Percentiles rank a stretch among this genome's conserved stretches.
Conservation (phyloP, 2,113 vertebrate genomes). For the Protobothrops mucrosquamatus region DNA sequence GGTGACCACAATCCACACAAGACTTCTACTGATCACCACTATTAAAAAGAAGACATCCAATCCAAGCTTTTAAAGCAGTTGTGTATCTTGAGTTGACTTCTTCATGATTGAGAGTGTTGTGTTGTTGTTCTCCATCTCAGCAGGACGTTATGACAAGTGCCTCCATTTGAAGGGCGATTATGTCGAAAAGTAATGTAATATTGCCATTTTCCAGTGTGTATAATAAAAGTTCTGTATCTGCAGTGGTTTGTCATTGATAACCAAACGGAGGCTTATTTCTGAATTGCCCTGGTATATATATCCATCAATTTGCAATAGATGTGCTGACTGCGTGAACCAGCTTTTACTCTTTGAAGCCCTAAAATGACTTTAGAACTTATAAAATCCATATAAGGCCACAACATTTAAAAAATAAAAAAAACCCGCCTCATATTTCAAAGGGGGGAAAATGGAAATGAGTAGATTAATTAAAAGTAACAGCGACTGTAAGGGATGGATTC, state of each 20-base stretch:
- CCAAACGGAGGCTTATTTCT: no score
- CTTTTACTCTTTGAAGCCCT: background rate
- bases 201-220: no score
- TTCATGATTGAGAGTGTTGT: background rate
- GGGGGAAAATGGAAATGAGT: background rate
- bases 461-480: constrained; percentile 10
- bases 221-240: no score
- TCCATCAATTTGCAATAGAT: background rate
- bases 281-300: background rate
- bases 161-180: no score
- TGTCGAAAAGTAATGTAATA: no score
- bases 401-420: background rate
- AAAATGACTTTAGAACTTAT: background rate
- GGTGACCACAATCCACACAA: no score
- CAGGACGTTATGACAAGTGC: background rate
- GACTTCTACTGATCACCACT: background rate
- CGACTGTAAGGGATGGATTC: constrained; percentile 38
- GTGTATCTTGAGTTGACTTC: background rate
- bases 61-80: constrained; percentile 4
- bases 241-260: no score
- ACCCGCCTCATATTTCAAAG: background rate
- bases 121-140: background rate
- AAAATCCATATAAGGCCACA: no score
- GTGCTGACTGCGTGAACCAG: background rate
- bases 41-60: background rate